phyloP scores from a whole-genome alignment of 2,113 vertebrate species.

The Thunnus maccoyii region DNA sequence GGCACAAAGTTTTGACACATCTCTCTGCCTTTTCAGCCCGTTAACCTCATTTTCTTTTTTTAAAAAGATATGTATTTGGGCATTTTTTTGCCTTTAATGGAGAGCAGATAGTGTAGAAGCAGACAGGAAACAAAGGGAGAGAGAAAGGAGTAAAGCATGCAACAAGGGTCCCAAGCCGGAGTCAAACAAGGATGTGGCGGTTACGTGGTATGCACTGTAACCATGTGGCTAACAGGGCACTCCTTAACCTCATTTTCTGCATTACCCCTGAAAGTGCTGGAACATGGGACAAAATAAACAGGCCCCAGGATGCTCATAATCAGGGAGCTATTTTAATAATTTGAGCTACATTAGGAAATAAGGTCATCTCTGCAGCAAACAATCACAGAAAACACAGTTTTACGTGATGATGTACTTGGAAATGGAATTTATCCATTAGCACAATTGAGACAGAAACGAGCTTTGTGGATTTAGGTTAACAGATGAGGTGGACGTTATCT shows the following conservation, averaged over 20 bases:
- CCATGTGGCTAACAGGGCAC: too few relatives aligned
- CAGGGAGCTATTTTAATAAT: slow-evolving; percentile 46
- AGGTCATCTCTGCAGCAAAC: slow-evolving; percentile 42
- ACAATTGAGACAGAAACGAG: slow-evolving; percentile 18
- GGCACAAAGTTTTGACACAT: slow-evolving; percentile 52
- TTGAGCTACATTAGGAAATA: slow-evolving; percentile 51
- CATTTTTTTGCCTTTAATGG: too few relatives aligned
- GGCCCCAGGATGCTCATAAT: slow-evolving; percentile 30
- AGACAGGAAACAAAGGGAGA: too few relatives aligned
- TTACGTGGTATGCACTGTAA: too few relatives aligned
- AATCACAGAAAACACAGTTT: slow-evolving; percentile 14
- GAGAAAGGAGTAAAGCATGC: too few relatives aligned
- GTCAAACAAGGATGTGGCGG: too few relatives aligned
- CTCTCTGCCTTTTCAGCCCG: slow-evolving; percentile 26
- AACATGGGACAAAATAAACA: slow-evolving; percentile 53
- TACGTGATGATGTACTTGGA: background rate
- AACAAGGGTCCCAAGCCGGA: too few relatives aligned
- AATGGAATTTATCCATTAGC: slow-evolving; percentile 25
- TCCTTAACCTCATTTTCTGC: background rate
- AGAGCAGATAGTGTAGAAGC: too few relatives aligned
- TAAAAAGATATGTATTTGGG: too few relatives aligned
- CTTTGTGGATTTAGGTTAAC: slow-evolving; percentile 24
- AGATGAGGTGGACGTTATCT: background rate
- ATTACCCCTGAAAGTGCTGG: slow-evolving; percentile 23
- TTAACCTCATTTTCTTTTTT: slow-evolving; percentile 49